phyloP scores from a whole-genome alignment of 2,888 invertebrate genomes.

The Latheticus oryzae region DNA sequence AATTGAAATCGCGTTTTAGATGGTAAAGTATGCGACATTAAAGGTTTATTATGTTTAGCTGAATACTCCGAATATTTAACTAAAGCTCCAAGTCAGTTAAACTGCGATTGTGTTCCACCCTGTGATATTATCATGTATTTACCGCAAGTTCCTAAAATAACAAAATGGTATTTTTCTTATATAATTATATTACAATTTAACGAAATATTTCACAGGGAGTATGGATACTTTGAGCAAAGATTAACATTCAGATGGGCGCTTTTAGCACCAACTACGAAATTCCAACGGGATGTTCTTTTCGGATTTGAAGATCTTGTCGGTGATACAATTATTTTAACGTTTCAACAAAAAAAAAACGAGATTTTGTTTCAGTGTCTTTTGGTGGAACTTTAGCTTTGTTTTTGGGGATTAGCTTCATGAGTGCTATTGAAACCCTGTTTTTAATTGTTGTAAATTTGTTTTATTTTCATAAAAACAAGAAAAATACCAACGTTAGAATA shows the following conservation, averaged over 20 bases:
- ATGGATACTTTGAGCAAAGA: conserved; percentile 63
- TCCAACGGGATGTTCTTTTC: conserved; percentile 72
- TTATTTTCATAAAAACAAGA: neutral
- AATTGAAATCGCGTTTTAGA: conserved; percentile 63
- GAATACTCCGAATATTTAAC: conserved; percentile 60
- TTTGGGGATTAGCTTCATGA: conserved; percentile 74
- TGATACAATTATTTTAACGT: conserved; percentile 53
- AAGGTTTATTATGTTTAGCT: conserved; percentile 70
- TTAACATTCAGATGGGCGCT: conserved; percentile 69
- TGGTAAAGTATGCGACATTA: conserved; percentile 67
- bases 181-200: no score
- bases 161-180: conserved; percentile 54
- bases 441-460: conserved; percentile 63
- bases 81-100: conserved; percentile 57
- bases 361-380: conserved; percentile 68
- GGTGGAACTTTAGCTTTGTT: conserved; percentile 74
- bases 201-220: conserved; percentile 54
- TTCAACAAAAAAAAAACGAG: conserved; percentile 2
- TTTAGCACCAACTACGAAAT: conserved; percentile 69
- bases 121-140: conserved; percentile 65
- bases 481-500: neutral
- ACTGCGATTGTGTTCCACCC: conserved; percentile 66
- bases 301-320: conserved; percentile 74
- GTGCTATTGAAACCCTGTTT: conserved; percentile 71
- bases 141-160: conserved; percentile 60